These are phyloP conservation scores for Gavia stellata DNA, from an alignment of 2,113 vertebrate species.

Conservation along the genomic window DNA sequence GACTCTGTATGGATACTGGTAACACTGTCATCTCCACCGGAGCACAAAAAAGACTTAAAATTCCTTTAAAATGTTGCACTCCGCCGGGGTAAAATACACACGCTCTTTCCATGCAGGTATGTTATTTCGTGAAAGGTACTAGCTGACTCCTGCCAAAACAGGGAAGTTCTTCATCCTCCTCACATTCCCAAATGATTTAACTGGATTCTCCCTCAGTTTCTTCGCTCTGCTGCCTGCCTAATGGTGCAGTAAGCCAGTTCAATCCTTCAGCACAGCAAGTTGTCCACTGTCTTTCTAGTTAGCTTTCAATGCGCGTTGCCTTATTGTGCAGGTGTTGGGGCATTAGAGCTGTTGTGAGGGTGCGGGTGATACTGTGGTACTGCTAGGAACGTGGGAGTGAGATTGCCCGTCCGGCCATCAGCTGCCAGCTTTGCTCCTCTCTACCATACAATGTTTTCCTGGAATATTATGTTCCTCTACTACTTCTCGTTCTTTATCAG, in stretches of 20 bases:
- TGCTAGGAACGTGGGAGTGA: neutral
- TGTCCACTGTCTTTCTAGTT: neutral
- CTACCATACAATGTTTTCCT: neutral
- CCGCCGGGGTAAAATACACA: neutral
- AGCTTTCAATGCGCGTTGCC: neutral
- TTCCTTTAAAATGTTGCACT: neutral
- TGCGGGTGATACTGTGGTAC: rapidly evolving
- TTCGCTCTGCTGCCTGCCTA: neutral
- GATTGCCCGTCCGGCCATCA: rapidly evolving
- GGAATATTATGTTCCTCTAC: neutral
- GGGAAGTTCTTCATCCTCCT: neutral
- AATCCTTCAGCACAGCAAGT: neutral
- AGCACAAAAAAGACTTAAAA: neutral
- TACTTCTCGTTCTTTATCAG: neutral
- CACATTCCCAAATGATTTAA: neutral
- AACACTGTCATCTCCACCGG: neutral
- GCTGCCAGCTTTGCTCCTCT: neutral
- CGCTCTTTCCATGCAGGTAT: neutral
- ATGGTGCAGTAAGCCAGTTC: neutral
- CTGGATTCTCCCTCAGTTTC: neutral
- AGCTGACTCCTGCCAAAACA: neutral
- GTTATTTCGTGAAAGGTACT: neutral
- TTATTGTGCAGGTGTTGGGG: neutral
- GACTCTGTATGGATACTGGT: neutral
- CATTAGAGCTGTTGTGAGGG: neutral